Base-by-base conservation (phyloP, 2,888 invertebrate species). In the Seira sanloemensis region DNA sequence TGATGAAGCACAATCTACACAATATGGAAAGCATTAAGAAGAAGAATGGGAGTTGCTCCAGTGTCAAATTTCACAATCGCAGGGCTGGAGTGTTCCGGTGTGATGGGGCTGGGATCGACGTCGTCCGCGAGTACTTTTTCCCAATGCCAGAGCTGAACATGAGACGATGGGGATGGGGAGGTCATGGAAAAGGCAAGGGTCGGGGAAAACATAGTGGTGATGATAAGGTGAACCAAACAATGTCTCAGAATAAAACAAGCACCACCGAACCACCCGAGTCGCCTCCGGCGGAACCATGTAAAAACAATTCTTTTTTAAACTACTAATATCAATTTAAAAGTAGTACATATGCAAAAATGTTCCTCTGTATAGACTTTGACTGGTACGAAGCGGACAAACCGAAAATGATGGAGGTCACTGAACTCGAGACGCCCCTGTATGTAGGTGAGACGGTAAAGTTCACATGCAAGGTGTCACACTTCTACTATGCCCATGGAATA, bases 401-500 rank as follows among this genome's bases (percentile, higher is more conserved):
- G 58, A 85, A 86, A 82, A 81, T 89, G 84, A 78, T 89, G 50
- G 24, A 58, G 0, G 68, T 88, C 0, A 82, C 82, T 1, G 72
- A 78, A 24, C 37, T 79, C 21, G 68, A 21, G 0, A 23, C 58
- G 7, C 65, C 79, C 21, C 37, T 88, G 23, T 89, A 89, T 26
- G 76, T 84, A 4, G 86, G 86, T 1, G 78, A 88, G 75, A 85
- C 78, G 0, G 25, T 83, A 18, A 75, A 66, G 9, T 83, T 88
- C 27, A 74, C 71, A 58, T 89, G 89, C 68, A 84, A 85, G 24
- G 85, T 84, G 7, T 87, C 88, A 0, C 80, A 74, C 2, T 89
- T 83, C 54, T 89, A 87, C 75, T 89, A 85, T 67, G 78, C 84
- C 2, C 77, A 87, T 23, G 89, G 89, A 0, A 65, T 88, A 19